A percentile compares a stretch with the other conserved stretches of the same genome.
Evolutionary conservation across 1,140 invertebrate species (phyloP).

Genomic region (Littorina saxatilis): DNA sequence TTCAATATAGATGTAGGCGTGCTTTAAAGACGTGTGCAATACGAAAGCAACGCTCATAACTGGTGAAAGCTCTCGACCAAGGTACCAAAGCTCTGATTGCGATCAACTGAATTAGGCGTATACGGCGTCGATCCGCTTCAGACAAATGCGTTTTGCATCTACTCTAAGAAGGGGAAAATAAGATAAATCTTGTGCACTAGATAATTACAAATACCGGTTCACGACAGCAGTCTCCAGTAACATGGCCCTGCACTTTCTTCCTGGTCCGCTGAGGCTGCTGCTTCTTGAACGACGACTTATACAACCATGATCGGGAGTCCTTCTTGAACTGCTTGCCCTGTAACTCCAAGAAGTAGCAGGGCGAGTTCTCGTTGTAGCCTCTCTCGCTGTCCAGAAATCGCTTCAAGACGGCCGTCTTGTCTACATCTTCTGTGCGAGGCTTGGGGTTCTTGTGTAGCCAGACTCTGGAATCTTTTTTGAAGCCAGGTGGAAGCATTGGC

Average conservation of each 20-base stretch:
- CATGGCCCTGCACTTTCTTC: conserved; percentile 19
- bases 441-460: conserved; percentile 39
- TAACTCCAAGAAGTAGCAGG: conserved; percentile 18
- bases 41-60: no score
- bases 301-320: conserved; percentile 29
- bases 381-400: conserved; percentile 35
- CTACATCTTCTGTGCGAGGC: conserved; percentile 27
- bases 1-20: no score
- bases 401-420: conserved; percentile 25
- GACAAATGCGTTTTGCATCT: no score
- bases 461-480: conserved; percentile 32
- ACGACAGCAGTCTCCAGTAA: conserved; percentile 27
- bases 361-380: conserved; percentile 9
- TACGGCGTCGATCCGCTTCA: no score
- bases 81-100: no score
- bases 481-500: conserved; percentile 30
- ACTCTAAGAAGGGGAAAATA: no score
- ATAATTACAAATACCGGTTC: no score
- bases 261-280: conserved; percentile 1
- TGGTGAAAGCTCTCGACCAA: no score
- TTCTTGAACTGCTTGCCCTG: conserved; percentile 35
- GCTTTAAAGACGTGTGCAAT: no score
- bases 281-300: conserved; percentile 34
- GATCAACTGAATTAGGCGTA: no score
- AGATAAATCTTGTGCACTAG: no score